A percentile compares a stretch with the other conserved stretches of the same genome.
phyloP scores from a whole-genome alignment of 1,140 invertebrate species.

The Drosophila insularis region DNA sequence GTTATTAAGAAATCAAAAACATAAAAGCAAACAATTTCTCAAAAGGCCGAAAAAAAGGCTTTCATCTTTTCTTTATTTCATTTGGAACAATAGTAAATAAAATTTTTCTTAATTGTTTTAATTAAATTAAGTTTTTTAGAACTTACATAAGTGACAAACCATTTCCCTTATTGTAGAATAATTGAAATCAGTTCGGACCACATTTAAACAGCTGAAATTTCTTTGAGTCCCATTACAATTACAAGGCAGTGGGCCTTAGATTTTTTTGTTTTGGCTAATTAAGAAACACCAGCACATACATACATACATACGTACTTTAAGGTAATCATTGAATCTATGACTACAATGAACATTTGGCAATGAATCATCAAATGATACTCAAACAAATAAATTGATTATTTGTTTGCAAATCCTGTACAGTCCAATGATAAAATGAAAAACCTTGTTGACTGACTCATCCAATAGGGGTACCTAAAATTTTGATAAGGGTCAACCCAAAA shows the following conservation, averaged over 20 bases:
- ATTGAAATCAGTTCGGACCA: background rate
- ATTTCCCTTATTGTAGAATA: background rate
- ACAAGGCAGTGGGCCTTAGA: background rate
- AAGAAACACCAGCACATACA: slow-evolving; percentile 40
- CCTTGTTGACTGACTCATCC: background rate
- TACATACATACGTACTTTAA: too few relatives aligned
- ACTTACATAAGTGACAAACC: too few relatives aligned
- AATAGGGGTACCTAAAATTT: background rate
- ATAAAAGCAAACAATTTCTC: too few relatives aligned
- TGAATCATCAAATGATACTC: slow-evolving; percentile 22
- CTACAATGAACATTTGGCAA: slow-evolving; percentile 14
- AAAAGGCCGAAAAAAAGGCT: too few relatives aligned
- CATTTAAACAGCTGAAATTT: background rate
- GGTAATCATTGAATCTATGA: slow-evolving; percentile 27
- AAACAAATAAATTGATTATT: slow-evolving; percentile 24
- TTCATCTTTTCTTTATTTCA: too few relatives aligned
- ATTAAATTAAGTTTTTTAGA: too few relatives aligned
- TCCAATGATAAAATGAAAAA: background rate
- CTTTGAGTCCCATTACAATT: background rate
- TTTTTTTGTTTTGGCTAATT: slow-evolving; percentile 39
- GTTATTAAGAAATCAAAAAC: too few relatives aligned
- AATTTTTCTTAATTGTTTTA: too few relatives aligned
- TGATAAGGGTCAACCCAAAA: slow-evolving; percentile 22
- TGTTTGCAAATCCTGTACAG: slow-evolving; percentile 24
- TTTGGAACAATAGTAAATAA: too few relatives aligned